Conservation (phyloP, 2,797 vertebrate genomes). For the Euthynnus affinis region DNA sequence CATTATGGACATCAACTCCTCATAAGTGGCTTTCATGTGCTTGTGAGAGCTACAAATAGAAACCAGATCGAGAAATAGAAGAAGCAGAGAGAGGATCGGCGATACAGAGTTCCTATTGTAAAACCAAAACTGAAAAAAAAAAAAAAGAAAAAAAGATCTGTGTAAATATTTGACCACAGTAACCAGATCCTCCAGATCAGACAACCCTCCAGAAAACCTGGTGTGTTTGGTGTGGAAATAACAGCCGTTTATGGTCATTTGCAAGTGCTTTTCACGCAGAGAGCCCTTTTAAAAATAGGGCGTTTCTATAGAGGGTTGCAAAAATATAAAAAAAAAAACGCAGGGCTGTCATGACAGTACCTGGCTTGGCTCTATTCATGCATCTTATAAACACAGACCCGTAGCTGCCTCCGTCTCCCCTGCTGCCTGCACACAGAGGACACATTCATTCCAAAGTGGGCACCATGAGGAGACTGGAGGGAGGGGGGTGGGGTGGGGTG, state of each 20-base stretch:
- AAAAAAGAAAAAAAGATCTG: conserved; percentile 19
- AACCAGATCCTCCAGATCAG: conserved; percentile 28
- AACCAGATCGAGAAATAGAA: conserved; percentile 45
- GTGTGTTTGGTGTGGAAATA: conserved; percentile 29
- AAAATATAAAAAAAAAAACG: conserved; percentile 17
- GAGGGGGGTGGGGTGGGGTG: not conserved
- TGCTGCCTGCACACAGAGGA: conserved; percentile 79
- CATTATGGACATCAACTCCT: conserved; percentile 50
- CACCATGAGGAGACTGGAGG: conserved; percentile 62
- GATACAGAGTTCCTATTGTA: conserved; percentile 33
- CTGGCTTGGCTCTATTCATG: conserved; percentile 71
- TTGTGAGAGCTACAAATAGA: conserved; percentile 59
- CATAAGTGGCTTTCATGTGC: conserved; percentile 52
- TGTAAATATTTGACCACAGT: conserved; percentile 62
- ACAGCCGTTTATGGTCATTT: conserved; percentile 16
- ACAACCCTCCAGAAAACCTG: conserved; percentile 27
- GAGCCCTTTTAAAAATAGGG: conserved; percentile 33
- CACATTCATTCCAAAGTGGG: conserved; percentile 83
- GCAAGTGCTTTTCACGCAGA: not conserved
- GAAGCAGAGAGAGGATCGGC: not conserved
- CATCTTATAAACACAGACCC: conserved; percentile 72
- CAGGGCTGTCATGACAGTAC: conserved; percentile 60
- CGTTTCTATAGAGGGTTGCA: conserved; percentile 24
- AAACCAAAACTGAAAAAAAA: not conserved
- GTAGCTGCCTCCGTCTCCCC: conserved; percentile 60